Evolutionary conservation across 2,888 invertebrate species (phyloP), one percentile per base, ranked within the genome.

Genomic region (Aleiodes leptofemur): DNA sequence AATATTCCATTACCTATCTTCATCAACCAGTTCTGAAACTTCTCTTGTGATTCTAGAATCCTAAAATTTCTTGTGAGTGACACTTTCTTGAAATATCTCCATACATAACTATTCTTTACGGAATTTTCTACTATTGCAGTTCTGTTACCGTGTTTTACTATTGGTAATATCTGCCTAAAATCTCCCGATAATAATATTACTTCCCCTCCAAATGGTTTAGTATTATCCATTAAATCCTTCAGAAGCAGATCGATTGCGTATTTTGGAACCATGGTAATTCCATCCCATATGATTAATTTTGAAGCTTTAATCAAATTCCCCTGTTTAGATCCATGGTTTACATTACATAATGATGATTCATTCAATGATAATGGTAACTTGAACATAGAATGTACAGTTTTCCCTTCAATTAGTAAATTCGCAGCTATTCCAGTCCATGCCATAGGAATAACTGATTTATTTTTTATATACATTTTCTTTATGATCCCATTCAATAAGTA

Each of bases 51-150:
- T 77, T 83, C 73, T 79, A 80, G 77, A 55, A 83, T 79, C 57
- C 81, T 80, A 81, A 83, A 83, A 69, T 85, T 85, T 78, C 79
- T 68, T 75, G 31, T 82, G 55, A 85, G 79, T 13, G 74, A 72
- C 1, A 76, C 1, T 66, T n/a, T 64, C 70, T 76, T 50, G 43
- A 76, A 70, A 73, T 66, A 14, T 31, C 77, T 71, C 79, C 79
- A 81, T 59, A 80, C 59, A 61, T 31, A 43, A 34, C 76, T 80
- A 79, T 38, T 53, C 72, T 76, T 77, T 13, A 76, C 51, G 43
- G 55, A 72, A 53, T 43, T 72, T 14, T 72, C 57, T 11, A 72
- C 69, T 11, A 69, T 48, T 64, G 73, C 76, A 29, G 69, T 64
- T 29, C 13, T 23, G 6, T 69, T 73, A 14, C 31, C n/a, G 6